Evolutionary conservation across 2,113 vertebrate genomes (phyloP), one percentile per base, ranked within the genome.

Genomic region (Lophius piscatorius): DNA sequence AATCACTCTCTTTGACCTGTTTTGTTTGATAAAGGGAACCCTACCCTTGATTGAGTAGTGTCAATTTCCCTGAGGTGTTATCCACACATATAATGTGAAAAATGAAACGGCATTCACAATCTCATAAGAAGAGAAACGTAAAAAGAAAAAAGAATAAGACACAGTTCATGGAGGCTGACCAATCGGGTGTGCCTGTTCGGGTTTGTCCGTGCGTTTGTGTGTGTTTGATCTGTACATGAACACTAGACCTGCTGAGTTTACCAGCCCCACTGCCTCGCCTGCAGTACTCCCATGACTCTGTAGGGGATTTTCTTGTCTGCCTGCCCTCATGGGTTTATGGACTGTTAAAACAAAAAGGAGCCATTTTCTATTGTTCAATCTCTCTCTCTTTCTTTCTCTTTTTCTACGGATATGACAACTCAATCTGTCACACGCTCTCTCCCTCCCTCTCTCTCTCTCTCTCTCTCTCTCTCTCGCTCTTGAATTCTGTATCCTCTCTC

Each of bases 311-410:
- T 76, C 59, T 46, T 74, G 65, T 80, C 72, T 81, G 74, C 65
- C 73, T 81, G 59, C 78, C 64, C 69, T 80, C 67, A 62, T 6
- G 46, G 63, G 81, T 85, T 64, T 78, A 78, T 54, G 78, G 79
- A 88, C 82, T 76, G 74, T 82, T 79, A 39, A 71, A 80, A 71
- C 36, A 63, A 77, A 70, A 82, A 72, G 71, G 76, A 87, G 81
- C 74, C 80, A 86, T 85, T 86, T 87, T 88, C 80, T 88, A 76
- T 70, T 88, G 84, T 86, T 76, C 69, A 74, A 50, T 65, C 28
- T 70, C 40, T 36, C 54, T 62, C 9, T 31, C 47, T 35, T 44
- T 44, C 48, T 28, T 8, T 31, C 41, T 36, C 23, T 38, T 46
- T 61, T 22, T 59, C 40, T 64, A 18, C 65, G 38, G 38, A 40